Conservation (phyloP, 2,888 invertebrate species). For the Cerastoderma edule region DNA sequence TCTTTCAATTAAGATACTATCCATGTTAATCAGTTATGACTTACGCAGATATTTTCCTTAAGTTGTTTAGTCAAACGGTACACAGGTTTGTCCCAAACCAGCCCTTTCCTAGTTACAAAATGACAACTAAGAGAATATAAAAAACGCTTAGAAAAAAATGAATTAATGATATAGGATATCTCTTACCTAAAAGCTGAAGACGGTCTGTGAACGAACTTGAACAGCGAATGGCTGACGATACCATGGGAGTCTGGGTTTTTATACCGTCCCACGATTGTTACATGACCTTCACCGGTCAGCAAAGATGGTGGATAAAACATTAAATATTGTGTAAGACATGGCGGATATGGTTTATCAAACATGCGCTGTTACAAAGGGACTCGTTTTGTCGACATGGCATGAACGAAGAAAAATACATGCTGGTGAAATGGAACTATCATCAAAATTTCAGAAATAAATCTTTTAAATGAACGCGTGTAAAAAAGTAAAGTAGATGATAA, state of each 20-base stretch:
- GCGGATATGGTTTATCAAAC: not conserved
- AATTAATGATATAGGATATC: not conserved
- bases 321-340: constrained; percentile 17
- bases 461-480: too few relatives aligned
- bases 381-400: too few relatives aligned
- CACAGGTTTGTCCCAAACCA: not conserved
- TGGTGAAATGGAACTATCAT: too few relatives aligned
- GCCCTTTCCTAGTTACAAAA: not conserved
- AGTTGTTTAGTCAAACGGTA: not conserved
- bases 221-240: constrained; percentile 1
- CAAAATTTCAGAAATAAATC: too few relatives aligned
- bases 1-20: too few relatives aligned
- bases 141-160: not conserved
- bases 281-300: not conserved
- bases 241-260: not conserved
- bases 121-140: not conserved
- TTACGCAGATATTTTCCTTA: too few relatives aligned
- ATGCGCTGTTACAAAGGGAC: not conserved
- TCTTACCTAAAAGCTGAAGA: not conserved
- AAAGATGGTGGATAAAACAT: constrained; percentile 7
- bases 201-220: not conserved
- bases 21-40: too few relatives aligned
- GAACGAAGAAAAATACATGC: too few relatives aligned
- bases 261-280: not conserved
- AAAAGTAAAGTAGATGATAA: too few relatives aligned